These are phyloP conservation scores for Pharmacophagus antenor DNA, from an alignment of 2,888 invertebrate genomes.

Conservation along the genomic window DNA sequence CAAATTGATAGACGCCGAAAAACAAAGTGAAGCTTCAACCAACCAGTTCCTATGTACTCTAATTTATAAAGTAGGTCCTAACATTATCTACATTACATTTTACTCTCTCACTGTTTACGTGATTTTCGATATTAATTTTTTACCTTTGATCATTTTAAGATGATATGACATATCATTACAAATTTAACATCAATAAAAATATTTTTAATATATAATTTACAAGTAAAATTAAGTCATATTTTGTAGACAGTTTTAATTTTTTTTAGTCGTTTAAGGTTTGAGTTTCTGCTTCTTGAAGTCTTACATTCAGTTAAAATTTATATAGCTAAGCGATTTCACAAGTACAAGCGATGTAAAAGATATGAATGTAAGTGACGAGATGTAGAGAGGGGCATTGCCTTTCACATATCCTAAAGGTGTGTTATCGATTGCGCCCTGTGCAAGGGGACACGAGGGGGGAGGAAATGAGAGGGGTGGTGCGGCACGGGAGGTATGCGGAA, in stretches of 20 bases:
- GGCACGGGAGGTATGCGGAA: constrained; percentile 51
- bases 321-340: too few species aligned
- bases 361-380: constrained; percentile 23
- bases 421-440: constrained; percentile 61
- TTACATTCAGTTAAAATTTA: too few species aligned
- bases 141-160: background rate
- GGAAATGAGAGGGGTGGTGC: constrained; percentile 36
- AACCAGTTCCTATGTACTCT: constrained; percentile 16
- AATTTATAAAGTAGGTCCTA: constrained; percentile 27
- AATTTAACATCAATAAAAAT: background rate
- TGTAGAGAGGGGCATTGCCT: constrained; percentile 36
- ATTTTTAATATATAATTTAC: too few species aligned
- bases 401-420: constrained; percentile 47
- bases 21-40: constrained; percentile 21
- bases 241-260: too few species aligned
- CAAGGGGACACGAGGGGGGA: constrained; percentile 45
- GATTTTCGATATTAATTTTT: background rate
- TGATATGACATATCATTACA: background rate
- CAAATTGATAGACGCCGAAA: constrained; percentile 20
- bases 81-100: constrained; percentile 25
- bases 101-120: background rate
- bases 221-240: too few species aligned
- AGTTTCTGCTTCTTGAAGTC: too few species aligned
- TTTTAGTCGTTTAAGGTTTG: too few species aligned
- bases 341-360: background rate